Conservation (phyloP, 2,797 vertebrate species). For the Morelia viridis region DNA sequence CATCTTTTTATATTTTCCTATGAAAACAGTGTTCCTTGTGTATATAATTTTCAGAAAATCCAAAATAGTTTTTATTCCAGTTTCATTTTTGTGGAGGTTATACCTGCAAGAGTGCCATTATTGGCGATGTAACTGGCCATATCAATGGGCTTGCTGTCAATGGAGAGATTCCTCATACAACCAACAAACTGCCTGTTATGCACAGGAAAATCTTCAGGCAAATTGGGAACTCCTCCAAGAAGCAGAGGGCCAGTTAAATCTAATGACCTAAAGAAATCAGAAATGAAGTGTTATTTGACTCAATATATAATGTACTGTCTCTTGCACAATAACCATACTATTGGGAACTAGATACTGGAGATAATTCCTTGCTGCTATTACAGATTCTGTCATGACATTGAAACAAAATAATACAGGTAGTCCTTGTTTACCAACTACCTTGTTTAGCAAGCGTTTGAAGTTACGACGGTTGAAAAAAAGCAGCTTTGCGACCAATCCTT, state of each 20-base stretch:
- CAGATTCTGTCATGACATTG: neutral
- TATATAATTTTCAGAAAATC: rapidly evolving
- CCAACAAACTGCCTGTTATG: constrained; percentile 92
- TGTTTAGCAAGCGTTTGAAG: neutral
- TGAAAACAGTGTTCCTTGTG: neutral
- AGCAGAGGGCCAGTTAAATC: constrained; percentile 94
- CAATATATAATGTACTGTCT: neutral
- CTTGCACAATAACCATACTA: neutral
- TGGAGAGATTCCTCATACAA: constrained; percentile 94
- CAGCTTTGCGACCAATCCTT: neutral
- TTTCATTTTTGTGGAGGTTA: neutral
- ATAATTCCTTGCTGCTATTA: neutral
- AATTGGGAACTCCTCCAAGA: constrained; percentile 93
- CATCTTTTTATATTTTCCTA: neutral
- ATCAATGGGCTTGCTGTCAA: constrained; percentile 87
- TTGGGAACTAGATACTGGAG: neutral
- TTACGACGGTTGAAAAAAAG: neutral
- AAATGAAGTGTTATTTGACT: neutral
- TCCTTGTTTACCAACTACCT: neutral
- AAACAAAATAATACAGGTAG: neutral
- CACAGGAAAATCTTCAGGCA: constrained; percentile 95
- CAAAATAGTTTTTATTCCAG: neutral
- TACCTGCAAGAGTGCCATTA: constrained; percentile 92
- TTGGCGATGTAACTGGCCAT: constrained; percentile 96
- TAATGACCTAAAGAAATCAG: constrained; percentile 82